phyloP scores from a whole-genome alignment of 2,797 vertebrate species.

The Necrosyrtes monachus region DNA sequence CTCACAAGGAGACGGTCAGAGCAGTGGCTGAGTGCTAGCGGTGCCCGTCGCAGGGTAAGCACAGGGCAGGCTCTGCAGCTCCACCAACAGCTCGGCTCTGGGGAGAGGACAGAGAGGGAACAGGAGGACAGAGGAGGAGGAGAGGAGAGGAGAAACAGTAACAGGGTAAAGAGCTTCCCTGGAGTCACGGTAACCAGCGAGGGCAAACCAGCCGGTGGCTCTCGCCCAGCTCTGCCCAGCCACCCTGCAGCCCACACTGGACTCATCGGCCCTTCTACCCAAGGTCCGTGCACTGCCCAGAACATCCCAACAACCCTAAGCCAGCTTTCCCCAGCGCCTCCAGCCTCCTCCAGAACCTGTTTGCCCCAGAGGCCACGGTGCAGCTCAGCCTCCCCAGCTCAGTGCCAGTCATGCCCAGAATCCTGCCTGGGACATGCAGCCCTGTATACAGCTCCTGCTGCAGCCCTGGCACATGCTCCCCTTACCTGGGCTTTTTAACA shows the following conservation, averaged over 20 bases:
- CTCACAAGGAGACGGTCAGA: background rate
- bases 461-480: fast-evolving
- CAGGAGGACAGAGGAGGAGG: background rate
- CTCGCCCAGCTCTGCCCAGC: too few relatives aligned
- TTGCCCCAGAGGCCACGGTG: background rate
- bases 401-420: background rate
- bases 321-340: background rate
- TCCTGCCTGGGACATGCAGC: background rate
- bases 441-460: background rate
- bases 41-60: background rate
- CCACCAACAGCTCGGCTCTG: background rate
- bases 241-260: background rate
- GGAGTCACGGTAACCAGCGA: background rate
- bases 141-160: background rate
- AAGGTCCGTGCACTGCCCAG: background rate
- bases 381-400: background rate
- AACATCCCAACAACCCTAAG: background rate
- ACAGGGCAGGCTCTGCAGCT: background rate
- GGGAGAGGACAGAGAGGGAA: background rate
- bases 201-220: background rate
- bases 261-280: too few relatives aligned
- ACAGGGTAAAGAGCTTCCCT: background rate
- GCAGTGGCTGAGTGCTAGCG: background rate
- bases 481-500: slow-evolving; percentile 93
- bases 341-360: background rate